Percentiles rank a stretch among this genome's conserved stretches.
These are phyloP conservation scores for Pampusana beccarii DNA, from an alignment of 2,113 vertebrate genomes.

Conservation along the genomic window DNA sequence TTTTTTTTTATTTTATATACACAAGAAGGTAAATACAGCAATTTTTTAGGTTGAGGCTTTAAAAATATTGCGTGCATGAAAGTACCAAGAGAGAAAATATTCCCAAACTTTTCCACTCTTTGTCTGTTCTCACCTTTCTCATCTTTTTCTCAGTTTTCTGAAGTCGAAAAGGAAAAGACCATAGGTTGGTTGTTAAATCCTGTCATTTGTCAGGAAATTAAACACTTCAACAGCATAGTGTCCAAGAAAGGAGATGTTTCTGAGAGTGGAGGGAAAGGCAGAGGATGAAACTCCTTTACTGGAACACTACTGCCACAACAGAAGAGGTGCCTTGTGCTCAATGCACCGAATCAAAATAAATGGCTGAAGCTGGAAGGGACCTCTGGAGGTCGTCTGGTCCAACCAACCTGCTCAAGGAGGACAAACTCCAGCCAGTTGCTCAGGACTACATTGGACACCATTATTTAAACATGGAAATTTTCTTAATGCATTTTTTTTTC, in stretches of 20 bases:
- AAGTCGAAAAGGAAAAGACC: background rate
- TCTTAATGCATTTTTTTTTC: background rate
- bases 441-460: background rate
- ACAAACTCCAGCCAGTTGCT: background rate
- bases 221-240: background rate
- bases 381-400: background rate
- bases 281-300: background rate
- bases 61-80: background rate
- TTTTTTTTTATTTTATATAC: background rate
- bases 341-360: background rate
- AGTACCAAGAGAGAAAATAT: background rate
- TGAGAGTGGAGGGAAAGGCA: background rate
- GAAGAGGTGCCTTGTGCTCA: background rate
- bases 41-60: background rate
- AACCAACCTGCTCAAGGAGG: background rate
- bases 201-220: background rate
- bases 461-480: background rate
- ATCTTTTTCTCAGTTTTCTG: background rate
- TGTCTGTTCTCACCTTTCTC: background rate
- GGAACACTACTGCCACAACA: background rate
- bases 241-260: background rate
- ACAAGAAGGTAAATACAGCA: background rate
- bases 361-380: background rate
- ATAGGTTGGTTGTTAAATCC: background rate
- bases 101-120: background rate